Base-by-base conservation (phyloP, 2,888 invertebrate species). In the Furcula furcula region DNA sequence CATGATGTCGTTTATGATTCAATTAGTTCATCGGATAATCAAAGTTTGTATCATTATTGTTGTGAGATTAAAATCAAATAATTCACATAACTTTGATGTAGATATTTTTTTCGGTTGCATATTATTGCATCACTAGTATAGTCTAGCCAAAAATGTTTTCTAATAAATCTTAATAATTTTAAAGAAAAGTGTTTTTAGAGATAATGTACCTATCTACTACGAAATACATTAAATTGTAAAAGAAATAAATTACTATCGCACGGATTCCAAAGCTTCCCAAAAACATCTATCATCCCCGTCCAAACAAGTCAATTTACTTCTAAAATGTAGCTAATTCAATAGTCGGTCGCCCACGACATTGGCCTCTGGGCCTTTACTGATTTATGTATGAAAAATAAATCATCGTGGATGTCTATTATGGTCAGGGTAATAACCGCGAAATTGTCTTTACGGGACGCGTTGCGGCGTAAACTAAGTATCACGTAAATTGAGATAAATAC, bases 271-370 rank as follows among this genome's bases (percentile, higher is more conserved):
- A 2, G 2, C 6, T 23, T 23, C 2, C 12, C 12, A n/a, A n/a
- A 7, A 23, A n/a, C 12, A 23, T 23, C 23, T 12, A 23, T 31
- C 12, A 16, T 12, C 23, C 15, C 23, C 3, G 26, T 7, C 15
- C 27, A 33, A 27, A 29, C 29, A 29, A 25, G 18, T 18, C 34
- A 23, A 23, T 34, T 31, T 34, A 29, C 14, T 22, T 23, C 25
- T 2, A 29, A 29, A 25, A 29, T 19, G 23, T 10, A 7, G 4
- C 9, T 14, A 23, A 23, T 29, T 22, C 9, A 34, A 25, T 19
- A 25, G 10, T 23, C 12, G 23, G 23, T 12, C 12, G 23, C 12
- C 23, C 23, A 7, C 23, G 12, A 23, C 5, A 10, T 10, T 23
- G 1, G 5, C 12, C 7, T 7, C 3, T 7, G 18, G 7, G 10